Base-by-base conservation (phyloP, 2,797 vertebrate genomes). In the Diglossa cyanea region DNA sequence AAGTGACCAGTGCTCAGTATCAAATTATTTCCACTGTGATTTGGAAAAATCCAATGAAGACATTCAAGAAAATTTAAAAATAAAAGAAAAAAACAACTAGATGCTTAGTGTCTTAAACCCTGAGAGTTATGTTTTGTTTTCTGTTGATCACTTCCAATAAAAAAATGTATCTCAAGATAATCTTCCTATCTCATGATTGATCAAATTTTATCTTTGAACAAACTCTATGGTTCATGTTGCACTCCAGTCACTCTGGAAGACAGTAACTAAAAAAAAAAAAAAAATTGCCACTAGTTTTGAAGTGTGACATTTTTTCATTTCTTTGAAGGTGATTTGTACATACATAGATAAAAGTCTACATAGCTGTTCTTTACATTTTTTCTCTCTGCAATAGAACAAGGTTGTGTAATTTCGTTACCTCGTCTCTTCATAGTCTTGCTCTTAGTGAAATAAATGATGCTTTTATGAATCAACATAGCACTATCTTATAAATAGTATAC, bases 1-100 rank as follows among this genome's bases (percentile, higher is more conserved):
- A 55, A 47, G 23, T 1, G 5, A 25, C 33, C 13, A 53, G 5
- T 48, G 11, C 28, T 31, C 0, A 0, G 1, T 40, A 60, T 24
- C 17, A 78, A 81, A 50, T 44, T 44, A 31, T 55, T 77, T 28
- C 17, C 9, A 24, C 2, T 31, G 4, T 11, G 10, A 39, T 44
- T 45, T 0, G 0, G 79, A 78, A 81, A 68, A 35, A 17, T n/a
- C 4, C 20, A 48, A 25, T 19, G 0, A 77, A 54, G 11, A 30
- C 1, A 55, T 17, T 5, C 2, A 37, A 18, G 9, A 78, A 78
- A 21, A 60, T 10, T 57, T 26, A 19, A 33, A 54, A 91, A 60
- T 9, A 12, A n/a, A 24, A 39, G 3, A 7, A 26, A 25, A 3
- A 6, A 48, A 14, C 3, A 55, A 7, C 21, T 26, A 55, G 9